Evolutionary conservation across 2,113 vertebrate species (phyloP).

Genomic region (Alouatta palliata): DNA sequence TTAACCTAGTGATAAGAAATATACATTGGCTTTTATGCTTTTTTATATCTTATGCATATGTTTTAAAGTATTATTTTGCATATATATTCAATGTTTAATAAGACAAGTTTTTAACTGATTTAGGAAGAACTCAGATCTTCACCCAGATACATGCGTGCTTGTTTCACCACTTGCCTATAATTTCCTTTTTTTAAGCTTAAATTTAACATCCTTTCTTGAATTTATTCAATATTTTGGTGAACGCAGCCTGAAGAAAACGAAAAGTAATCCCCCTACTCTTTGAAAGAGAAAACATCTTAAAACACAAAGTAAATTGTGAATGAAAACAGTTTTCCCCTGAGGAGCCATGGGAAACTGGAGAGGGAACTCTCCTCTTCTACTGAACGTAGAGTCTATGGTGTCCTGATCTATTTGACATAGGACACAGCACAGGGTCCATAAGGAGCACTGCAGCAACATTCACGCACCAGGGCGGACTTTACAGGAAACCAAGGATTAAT

Average conservation of each 20-base stretch:
- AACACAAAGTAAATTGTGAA: slow-evolving; percentile 36
- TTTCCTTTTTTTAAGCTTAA: neutral
- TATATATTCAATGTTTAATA: neutral
- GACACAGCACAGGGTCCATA: slow-evolving; percentile 61
- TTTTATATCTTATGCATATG: neutral
- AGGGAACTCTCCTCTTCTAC: slow-evolving; percentile 53
- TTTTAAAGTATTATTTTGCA: neutral
- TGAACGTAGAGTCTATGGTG: slow-evolving; percentile 53
- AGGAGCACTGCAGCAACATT: slow-evolving; percentile 50
- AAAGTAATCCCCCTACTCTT: neutral
- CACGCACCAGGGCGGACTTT: slow-evolving; percentile 75
- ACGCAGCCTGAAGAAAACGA: neutral
- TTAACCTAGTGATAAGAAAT: neutral
- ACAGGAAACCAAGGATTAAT: slow-evolving; percentile 81
- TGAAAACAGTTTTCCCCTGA: slow-evolving; percentile 37
- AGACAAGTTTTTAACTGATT: neutral
- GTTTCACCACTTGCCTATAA: neutral
- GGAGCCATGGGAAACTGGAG: slow-evolving; percentile 34
- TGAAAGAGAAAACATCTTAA: slow-evolving; percentile 62
- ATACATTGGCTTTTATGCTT: neutral
- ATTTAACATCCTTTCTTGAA: neutral
- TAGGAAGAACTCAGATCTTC: neutral
- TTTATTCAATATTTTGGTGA: slow-evolving; percentile 14
- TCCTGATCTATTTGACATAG: slow-evolving; percentile 57
- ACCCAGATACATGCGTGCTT: neutral